phyloP scores from a whole-genome alignment of 1,140 invertebrate species.

The Varroa destructor region DNA sequence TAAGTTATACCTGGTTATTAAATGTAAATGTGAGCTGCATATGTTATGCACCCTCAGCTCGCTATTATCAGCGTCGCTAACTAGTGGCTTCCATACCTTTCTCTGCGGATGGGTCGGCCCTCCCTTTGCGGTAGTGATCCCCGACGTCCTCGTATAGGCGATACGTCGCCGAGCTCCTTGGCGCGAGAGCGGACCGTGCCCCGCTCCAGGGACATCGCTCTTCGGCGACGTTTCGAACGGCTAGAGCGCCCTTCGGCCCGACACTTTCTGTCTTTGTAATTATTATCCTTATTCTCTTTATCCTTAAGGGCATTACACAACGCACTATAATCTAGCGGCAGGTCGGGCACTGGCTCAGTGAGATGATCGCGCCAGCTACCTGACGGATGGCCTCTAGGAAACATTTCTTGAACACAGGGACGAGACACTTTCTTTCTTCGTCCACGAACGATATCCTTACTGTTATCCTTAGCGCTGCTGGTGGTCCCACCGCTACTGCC shows the following conservation, averaged over 20 bases:
- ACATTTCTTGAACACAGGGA: conserved; percentile 25
- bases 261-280: conserved; percentile 22
- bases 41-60: too few relatives aligned
- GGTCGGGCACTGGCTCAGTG: conserved; percentile 21
- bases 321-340: conserved; percentile 21
- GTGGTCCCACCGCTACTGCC: neutral
- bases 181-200: conserved; percentile 22
- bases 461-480: neutral
- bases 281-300: conserved; percentile 6
- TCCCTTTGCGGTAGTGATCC: conserved; percentile 16
- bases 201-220: conserved; percentile 27
- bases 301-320: conserved; percentile 13
- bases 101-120: conserved; percentile 10
- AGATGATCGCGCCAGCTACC: conserved; percentile 24
- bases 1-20: too few relatives aligned
- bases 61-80: too few relatives aligned
- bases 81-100: neutral
- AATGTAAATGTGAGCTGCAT: too few relatives aligned
- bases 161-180: conserved; percentile 25
- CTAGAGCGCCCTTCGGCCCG: conserved; percentile 3
- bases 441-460: conserved; percentile 6
- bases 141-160: conserved; percentile 18
- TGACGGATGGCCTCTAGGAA: conserved; percentile 13
- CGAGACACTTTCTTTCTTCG: conserved; percentile 8
- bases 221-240: conserved; percentile 15